These are phyloP conservation scores for Bruchidius siliquastri DNA, from an alignment of 2,888 invertebrate genomes.

Conservation along the genomic window DNA sequence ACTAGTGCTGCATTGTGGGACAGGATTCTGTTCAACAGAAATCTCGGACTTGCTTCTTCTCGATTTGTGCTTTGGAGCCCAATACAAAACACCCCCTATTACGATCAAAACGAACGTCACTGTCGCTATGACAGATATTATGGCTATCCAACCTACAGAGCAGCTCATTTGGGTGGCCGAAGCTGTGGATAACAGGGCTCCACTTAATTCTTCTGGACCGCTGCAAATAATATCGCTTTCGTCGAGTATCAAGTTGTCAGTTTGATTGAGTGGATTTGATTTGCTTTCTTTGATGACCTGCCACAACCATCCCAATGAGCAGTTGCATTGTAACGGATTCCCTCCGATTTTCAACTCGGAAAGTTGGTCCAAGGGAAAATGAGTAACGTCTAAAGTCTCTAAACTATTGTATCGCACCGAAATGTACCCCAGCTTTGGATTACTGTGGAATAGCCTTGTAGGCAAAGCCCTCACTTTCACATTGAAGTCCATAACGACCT, in stretches of 20 bases:
- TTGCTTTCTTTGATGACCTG: slow-evolving; percentile 54
- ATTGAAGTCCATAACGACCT: slow-evolving; percentile 74
- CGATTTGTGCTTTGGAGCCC: slow-evolving; percentile 35
- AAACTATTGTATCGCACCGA: slow-evolving; percentile 74
- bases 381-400: slow-evolving; percentile 70
- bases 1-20: slow-evolving; percentile 21
- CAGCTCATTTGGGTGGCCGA: slow-evolving; percentile 61
- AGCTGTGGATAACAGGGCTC: slow-evolving; percentile 53
- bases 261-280: slow-evolving; percentile 17
- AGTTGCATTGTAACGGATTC: slow-evolving; percentile 82
- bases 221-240: slow-evolving; percentile 57
- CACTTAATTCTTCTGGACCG: slow-evolving; percentile 54
- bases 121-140: slow-evolving; percentile 51
- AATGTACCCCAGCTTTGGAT: slow-evolving; percentile 70
- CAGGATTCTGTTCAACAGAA: slow-evolving; percentile 21
- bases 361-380: slow-evolving; percentile 77
- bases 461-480: slow-evolving; percentile 68
- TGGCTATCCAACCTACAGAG: slow-evolving; percentile 58
- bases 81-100: slow-evolving; percentile 38
- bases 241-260: slow-evolving; percentile 47
- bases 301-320: slow-evolving; percentile 83
- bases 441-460: slow-evolving; percentile 78
- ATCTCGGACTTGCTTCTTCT: slow-evolving; percentile 32
- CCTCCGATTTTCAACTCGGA: slow-evolving; percentile 71
- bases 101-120: slow-evolving; percentile 35